Base-by-base conservation (phyloP, 2,888 invertebrate species). In the Strigamia transsilvanica region DNA sequence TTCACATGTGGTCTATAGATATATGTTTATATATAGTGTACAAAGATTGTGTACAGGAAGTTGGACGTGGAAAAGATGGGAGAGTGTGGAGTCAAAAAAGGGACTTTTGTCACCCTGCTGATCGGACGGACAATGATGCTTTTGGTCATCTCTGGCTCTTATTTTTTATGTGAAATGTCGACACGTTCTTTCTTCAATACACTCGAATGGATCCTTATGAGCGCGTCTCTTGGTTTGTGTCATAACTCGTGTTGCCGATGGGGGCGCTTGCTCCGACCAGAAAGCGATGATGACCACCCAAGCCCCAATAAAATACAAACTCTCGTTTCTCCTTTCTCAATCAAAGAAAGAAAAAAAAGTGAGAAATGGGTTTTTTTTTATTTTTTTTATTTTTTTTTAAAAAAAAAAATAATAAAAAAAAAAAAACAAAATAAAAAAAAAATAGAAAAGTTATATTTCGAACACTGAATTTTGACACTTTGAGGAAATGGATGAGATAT, bases 151-250 rank as follows among this genome's bases (percentile, higher is more conserved):
- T 46, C 46, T 4, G 3, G 46, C 46, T 46, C 46, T 46, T 13
- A 3, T 46, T 46, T 46, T 6, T 46, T 46, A 46, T 46, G 46
- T 46, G 46, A 46, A 46, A 46, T 46, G 46, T 46, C 46, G 46
- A 46, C 46, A 46, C 15, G 46, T 46, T 46, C 46, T 46, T 46
- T 46, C 46, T 46, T 46, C 46, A 46, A 46, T 46, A 46, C 46
- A 46, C 46, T 46, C 46, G 46, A 46, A 46, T 46, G 15, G 46
- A 46, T 46, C 46, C 46, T 46, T 46, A 46, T 15, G 46, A 46
- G 46, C 46, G 46, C 4, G 46, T 46, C 46, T 46, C 46, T 46
- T 46, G 46, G 46, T 46, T 46, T 46, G 46, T 46, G 46, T 15
- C 46, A 46, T 46, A 46, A 46, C 46, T 46, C 46, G 2, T 7